Base-by-base conservation (phyloP, 2,888 invertebrate genomes). In the Epinotia ramella region DNA sequence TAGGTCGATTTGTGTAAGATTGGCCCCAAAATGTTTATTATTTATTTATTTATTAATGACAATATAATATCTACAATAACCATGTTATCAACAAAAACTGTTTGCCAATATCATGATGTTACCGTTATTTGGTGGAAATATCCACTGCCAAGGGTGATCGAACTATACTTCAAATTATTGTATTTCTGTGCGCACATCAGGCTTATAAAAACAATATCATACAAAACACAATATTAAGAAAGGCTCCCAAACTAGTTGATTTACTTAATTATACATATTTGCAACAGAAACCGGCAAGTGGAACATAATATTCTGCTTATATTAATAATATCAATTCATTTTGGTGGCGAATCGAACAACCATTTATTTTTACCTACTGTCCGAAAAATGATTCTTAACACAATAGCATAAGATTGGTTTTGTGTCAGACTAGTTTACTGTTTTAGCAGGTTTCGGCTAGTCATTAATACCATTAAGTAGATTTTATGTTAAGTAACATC, bases 161-260 rank as follows among this genome's bases (percentile, higher is more conserved):
- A 72, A 76, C 70, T 60, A 59, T 53, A 24, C 44, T 59, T 44
- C 24, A 44, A 13, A 20, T 18, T 49, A 12, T 56, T 16, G 7
- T 11, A 24, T 16, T 46, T 44, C 20, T 33, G 28, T 18, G 33
- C 3, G 2, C 18, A 62, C 56, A n/a, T n/a, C n/a, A n/a, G n/a
- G 18, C 33, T 56, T 20, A 67, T 33, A 71, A 67, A 67, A 20
- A 67, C 46, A 67, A 57, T 62, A 53, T 18, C 66, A 71, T 62
- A 71, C 62, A 69, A 28, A 64, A 69, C 28, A 70, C 66, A 71
- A 66, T 66, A 71, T 71, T 72, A 76, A 67, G 69, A 76, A 62
- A 72, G 44, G 66, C 20, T n/a, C 28, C 53, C 24, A 67, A 68
- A 72, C 71, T 46, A 66, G 67, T 28, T 57, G 56, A 66, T 71